Evolutionary conservation across 2,888 invertebrate genomes (phyloP), one percentile per base, ranked within the genome.

Genomic region (Ectemnius continuus): DNA sequence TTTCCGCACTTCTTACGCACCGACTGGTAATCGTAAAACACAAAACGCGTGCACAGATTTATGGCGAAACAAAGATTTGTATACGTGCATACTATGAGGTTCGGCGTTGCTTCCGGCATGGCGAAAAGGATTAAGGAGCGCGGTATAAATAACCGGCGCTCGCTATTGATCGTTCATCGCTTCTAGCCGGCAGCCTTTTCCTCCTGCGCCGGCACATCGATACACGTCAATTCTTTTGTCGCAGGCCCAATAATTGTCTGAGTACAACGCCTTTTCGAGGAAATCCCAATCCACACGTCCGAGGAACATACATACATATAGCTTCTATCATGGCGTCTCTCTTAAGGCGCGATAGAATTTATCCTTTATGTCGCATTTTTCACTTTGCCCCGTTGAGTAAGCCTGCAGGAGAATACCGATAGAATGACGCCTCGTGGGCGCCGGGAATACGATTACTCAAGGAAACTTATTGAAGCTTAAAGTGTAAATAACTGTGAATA

Each of bases 211-310:
- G 13, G 2, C 36, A 11, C 46, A 13, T 58, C 46, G 57, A 57
- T 23, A 58, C 63, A 56, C 56, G 70, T 70, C 78, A 70, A 61
- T 57, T 67, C 71, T 77, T 72, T 70, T 75, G 67, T 73, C 71
- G 67, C 52, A 62, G 52, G 61, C 60, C 56, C 81, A 83, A 82
- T 81, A 78, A 79, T 82, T 78, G 77, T 67, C 61, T 16, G 52
- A 16, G n/a, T 13, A 52, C 1, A 52, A 52, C 52, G 4, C 52
- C 52, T 16, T 52, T 5, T 13, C 52, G 52, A 4, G 8, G 36
- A 36, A 36, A 36, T 36, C 36, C 8, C 8, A 6, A 0, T 1
- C 36, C 36, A 11, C 6, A 36, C 11, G 8, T 36, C 2, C 36
- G 36, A 36, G 36, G 36, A 36, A 36, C 36, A 2, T 23, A 3